phyloP scores from a whole-genome alignment of 1,140 invertebrate genomes.

The Meloidogyne chitwoodi region DNA sequence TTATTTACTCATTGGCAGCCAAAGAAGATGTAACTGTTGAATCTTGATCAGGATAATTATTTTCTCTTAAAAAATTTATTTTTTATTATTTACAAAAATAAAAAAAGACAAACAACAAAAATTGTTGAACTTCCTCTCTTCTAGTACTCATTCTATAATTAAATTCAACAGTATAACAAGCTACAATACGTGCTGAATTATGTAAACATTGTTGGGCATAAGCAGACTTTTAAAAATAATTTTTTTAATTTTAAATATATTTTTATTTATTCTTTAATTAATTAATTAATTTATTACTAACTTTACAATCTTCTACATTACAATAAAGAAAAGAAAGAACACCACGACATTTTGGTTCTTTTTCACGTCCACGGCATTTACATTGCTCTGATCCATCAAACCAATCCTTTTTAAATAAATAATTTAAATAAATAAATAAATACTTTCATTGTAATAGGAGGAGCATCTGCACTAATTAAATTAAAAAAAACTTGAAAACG shows the following conservation, averaged over 20 bases:
- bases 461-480: conserved; percentile 53
- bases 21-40: conserved; percentile 12
- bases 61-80: conserved; percentile 31
- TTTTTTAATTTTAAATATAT: too few species aligned
- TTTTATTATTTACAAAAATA: neutral
- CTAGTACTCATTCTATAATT: conserved; percentile 58
- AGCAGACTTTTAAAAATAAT: conserved; percentile 52
- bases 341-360: conserved; percentile 40
- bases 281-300: too few species aligned
- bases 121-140: conserved; percentile 7
- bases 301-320: conserved; percentile 51
- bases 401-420: conserved; percentile 45
- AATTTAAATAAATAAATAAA: neutral
- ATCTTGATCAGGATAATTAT: conserved; percentile 57
- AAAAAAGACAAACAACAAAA: neutral
- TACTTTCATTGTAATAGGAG: conserved; percentile 37
- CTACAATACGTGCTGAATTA: conserved; percentile 55
- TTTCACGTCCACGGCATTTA: conserved; percentile 46
- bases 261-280: too few species aligned
- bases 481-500: conserved; percentile 60
- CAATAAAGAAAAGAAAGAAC: conserved; percentile 56
- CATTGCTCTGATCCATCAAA: conserved; percentile 59
- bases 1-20: neutral
- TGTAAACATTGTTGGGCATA: conserved; percentile 60
- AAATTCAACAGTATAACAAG: conserved; percentile 59